Percentiles rank a stretch among this genome's conserved stretches.
These are phyloP conservation scores for Rhinoptilus africanus DNA, from an alignment of 2,113 vertebrate genomes.

Conservation along the genomic window DNA sequence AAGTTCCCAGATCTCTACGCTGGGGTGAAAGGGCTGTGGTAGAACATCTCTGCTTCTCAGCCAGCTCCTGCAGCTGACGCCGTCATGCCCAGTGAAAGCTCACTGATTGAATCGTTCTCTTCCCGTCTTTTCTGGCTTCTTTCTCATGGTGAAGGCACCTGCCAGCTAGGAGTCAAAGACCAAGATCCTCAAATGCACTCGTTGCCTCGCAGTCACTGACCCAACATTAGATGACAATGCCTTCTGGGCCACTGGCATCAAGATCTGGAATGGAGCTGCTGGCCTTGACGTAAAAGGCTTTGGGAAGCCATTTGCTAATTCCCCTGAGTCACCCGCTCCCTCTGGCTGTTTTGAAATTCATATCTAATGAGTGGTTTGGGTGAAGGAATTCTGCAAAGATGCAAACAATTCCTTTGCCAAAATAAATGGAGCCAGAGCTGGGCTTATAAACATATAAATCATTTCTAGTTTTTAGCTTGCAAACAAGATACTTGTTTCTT, in stretches of 20 bases:
- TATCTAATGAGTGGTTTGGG: slow-evolving; percentile 63
- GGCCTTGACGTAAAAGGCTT: slow-evolving; percentile 43
- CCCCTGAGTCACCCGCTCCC: slow-evolving; percentile 45
- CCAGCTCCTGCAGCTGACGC: neutral
- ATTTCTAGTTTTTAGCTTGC: slow-evolving; percentile 56
- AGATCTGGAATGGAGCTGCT: neutral
- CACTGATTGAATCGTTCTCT: neutral
- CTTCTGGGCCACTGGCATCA: neutral
- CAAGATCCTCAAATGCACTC: neutral
- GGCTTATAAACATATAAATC: slow-evolving; percentile 66
- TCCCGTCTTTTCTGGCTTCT: neutral
- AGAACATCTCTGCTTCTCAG: neutral
- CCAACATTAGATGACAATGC: neutral
- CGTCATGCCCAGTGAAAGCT: accelerated
- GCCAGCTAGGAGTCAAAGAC: neutral
- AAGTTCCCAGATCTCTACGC: neutral
- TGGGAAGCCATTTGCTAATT: slow-evolving; percentile 56
- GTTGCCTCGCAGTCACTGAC: neutral
- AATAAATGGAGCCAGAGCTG: slow-evolving; percentile 52
- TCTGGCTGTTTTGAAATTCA: slow-evolving; percentile 62
- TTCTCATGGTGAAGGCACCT: slow-evolving; percentile 12
- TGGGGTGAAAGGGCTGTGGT: neutral
- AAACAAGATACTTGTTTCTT: slow-evolving; percentile 49
- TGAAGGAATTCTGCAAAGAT: slow-evolving; percentile 63
- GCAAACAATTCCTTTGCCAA: slow-evolving; percentile 63